A percentile compares a stretch with the other conserved stretches of the same genome.
Evolutionary conservation across 2,888 invertebrate species (phyloP).

Genomic region (Meghimatium bilineatum): DNA sequence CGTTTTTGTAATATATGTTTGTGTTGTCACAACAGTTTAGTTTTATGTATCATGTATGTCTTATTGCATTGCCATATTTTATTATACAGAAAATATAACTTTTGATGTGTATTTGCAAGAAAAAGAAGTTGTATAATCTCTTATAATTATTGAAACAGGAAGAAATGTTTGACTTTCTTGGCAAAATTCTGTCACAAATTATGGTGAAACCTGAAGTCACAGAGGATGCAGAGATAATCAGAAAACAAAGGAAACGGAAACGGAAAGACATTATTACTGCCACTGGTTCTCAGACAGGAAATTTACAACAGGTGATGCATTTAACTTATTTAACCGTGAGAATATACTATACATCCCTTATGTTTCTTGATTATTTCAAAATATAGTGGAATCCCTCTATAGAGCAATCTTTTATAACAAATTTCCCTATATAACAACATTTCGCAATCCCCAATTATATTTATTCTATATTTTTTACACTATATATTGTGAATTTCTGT

Average conservation of each 20-base stretch:
- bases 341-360: background rate
- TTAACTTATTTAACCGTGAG: background rate
- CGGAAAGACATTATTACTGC: conserved; percentile 29
- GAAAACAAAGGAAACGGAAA: conserved; percentile 38
- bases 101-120: background rate
- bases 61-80: too few relatives aligned
- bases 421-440: too few relatives aligned
- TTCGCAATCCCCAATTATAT: too few relatives aligned
- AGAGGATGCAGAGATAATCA: conserved; percentile 50
- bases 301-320: conserved; percentile 32
- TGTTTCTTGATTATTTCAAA: too few relatives aligned
- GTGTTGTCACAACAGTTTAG: too few relatives aligned
- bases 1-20: too few relatives aligned
- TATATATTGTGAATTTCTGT: too few relatives aligned
- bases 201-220: conserved; percentile 54
- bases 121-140: background rate
- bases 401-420: too few relatives aligned
- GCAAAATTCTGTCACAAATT: conserved; percentile 72
- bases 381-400: too few relatives aligned
- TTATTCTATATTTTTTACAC: too few relatives aligned
- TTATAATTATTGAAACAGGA: conserved; percentile 66
- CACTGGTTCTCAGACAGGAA: conserved; percentile 39
- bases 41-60: too few relatives aligned
- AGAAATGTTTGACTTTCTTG: conserved; percentile 77
- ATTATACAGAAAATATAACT: background rate